These are phyloP conservation scores for Leptinotarsa lineolata DNA, from an alignment of 1,140 invertebrate genomes.

Conservation along the genomic window DNA sequence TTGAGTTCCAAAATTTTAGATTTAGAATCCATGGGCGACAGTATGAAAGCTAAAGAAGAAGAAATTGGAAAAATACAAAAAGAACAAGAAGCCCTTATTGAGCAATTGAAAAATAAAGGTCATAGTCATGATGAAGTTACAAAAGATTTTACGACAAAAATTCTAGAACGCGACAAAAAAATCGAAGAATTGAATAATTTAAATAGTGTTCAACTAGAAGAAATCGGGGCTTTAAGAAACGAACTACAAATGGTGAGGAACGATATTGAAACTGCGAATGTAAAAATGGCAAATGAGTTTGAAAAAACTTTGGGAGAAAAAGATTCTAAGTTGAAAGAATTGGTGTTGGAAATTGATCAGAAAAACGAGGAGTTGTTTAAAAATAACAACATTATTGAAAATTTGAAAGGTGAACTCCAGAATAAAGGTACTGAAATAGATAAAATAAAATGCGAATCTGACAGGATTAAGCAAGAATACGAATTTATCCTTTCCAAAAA, in stretches of 20 bases:
- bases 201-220: conserved; percentile 10
- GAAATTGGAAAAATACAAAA: conserved; percentile 56
- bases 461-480: conserved; percentile 21
- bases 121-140: conserved; percentile 13
- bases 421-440: conserved; percentile 17
- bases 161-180: conserved; percentile 8
- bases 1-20: conserved; percentile 61
- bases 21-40: conserved; percentile 57
- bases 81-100: conserved; percentile 44
- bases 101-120: conserved; percentile 56
- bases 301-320: conserved; percentile 60
- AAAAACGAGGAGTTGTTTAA: conserved; percentile 39
- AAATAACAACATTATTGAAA: conserved; percentile 1
- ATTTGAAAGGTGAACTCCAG: not conserved
- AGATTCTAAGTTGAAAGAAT: conserved; percentile 53
- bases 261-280: conserved; percentile 25
- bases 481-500: conserved; percentile 19
- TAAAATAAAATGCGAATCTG: conserved; percentile 20
- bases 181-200: conserved; percentile 11
- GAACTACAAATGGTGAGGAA: conserved; percentile 15
- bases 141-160: conserved; percentile 10
- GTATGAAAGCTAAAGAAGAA: conserved; percentile 59
- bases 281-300: conserved; percentile 58
- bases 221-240: conserved; percentile 15
- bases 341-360: conserved; percentile 52